These are phyloP conservation scores for Aythya baeri DNA, from an alignment of 2,113 vertebrate species.

Conservation along the genomic window DNA sequence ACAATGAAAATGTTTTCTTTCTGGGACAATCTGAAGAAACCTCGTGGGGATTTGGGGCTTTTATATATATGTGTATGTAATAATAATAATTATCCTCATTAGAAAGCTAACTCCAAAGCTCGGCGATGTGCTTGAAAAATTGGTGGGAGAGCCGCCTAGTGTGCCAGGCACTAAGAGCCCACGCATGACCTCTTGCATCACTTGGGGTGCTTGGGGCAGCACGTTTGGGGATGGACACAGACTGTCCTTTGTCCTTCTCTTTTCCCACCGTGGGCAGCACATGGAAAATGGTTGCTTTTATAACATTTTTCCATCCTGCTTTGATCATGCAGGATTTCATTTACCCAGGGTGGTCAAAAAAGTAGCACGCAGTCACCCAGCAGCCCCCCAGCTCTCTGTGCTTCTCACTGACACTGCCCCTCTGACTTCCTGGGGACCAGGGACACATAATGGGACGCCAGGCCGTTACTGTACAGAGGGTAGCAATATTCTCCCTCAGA, in stretches of 20 bases:
- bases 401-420: neutral
- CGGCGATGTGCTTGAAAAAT: conserved; percentile 18
- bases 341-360: neutral
- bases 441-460: neutral
- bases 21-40: conserved; percentile 74
- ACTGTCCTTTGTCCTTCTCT: neutral
- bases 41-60: conserved; percentile 54
- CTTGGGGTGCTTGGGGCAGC: neutral
- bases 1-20: conserved; percentile 81
- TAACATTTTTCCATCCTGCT: neutral
- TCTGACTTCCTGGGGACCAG: neutral
- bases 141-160: conserved; percentile 26
- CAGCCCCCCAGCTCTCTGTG: neutral
- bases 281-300: neutral
- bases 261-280: neutral
- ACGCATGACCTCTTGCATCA: neutral
- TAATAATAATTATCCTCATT: conserved; percentile 71
- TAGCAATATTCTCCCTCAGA: neutral
- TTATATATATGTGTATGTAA: conserved; percentile 40
- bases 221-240: neutral
- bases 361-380: neutral
- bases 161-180: conserved; percentile 7
- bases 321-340: rapidly evolving
- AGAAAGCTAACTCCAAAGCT: conserved; percentile 42
- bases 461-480: neutral